Conservation (phyloP, 2,888 invertebrate species). For the Cephus runcator region DNA sequence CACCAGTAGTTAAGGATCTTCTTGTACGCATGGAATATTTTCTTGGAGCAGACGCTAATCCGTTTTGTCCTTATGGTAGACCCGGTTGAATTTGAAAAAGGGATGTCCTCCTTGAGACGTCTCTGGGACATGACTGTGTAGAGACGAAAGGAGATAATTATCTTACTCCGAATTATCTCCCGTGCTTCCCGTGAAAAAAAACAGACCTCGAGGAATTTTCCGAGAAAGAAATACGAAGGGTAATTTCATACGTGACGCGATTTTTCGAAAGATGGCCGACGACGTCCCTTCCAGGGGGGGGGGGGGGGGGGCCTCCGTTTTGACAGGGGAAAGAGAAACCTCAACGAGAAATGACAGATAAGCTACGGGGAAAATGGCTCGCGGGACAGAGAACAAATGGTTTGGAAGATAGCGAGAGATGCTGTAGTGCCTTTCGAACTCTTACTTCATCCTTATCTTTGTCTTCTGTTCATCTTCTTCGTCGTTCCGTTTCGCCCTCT, state of each 20-base stretch:
- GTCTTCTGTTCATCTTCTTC: neutral
- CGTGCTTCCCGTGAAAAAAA: too few species aligned
- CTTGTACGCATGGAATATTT: too few species aligned
- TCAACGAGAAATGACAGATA: conserved; percentile 38
- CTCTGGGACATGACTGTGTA: too few species aligned
- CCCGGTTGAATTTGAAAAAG: too few species aligned
- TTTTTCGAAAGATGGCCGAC: conserved; percentile 28
- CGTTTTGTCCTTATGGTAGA: too few species aligned
- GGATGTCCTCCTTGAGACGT: too few species aligned
- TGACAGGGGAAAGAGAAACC: conserved; percentile 32
- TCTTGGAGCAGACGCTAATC: too few species aligned
- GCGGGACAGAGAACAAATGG: conserved; percentile 42
- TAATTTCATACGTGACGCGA: conserved; percentile 42
- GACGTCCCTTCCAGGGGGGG: neutral
- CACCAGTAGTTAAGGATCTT: too few species aligned
- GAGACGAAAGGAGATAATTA: too few species aligned
- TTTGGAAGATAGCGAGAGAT: conserved; percentile 31
- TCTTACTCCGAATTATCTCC: too few species aligned
- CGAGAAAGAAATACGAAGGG: conserved; percentile 12
- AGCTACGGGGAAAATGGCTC: conserved; percentile 27
- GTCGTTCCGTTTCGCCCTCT: neutral
- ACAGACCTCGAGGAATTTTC: too few species aligned
- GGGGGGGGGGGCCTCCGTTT: conserved; percentile 11
- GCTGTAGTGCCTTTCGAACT: conserved; percentile 17
- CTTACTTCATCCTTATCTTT: conserved; percentile 9